phyloP scores from a whole-genome alignment of 1,140 invertebrate species.

The Anoplophora glabripennis region DNA sequence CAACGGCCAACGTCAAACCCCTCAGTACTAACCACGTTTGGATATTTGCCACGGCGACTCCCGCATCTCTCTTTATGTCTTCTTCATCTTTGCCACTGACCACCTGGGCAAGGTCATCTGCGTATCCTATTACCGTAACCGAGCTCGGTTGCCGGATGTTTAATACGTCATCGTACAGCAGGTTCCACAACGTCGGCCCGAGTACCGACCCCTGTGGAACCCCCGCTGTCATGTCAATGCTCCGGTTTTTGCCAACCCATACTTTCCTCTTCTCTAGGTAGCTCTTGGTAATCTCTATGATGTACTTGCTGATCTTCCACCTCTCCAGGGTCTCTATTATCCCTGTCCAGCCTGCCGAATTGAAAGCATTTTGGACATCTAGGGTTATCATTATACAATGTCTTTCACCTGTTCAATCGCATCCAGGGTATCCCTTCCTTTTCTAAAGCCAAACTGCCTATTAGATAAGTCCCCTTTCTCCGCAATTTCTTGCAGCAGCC shows the following conservation, averaged over 20 bases:
- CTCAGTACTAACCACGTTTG: background rate
- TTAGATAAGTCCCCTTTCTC: constrained; percentile 5
- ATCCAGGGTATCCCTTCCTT: background rate
- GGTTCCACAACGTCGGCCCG: constrained; percentile 47
- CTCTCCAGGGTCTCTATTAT: constrained; percentile 9
- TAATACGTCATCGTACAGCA: constrained; percentile 45
- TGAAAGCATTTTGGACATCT: constrained; percentile 32
- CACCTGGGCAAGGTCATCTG: constrained; percentile 13
- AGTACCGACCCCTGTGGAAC: constrained; percentile 51
- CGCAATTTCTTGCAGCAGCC: constrained; percentile 9
- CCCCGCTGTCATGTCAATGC: constrained; percentile 18
- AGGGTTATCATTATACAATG: constrained; percentile 9
- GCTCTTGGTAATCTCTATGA: background rate
- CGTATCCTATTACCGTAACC: background rate
- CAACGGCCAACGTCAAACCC: background rate
- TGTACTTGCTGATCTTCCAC: background rate
- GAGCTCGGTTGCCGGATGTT: constrained; percentile 26
- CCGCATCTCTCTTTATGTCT: background rate
- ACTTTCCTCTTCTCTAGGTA: background rate
- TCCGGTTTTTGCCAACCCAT: background rate
- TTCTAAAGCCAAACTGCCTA: constrained; percentile 16
- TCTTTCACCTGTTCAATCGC: background rate
- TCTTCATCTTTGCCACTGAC: background rate
- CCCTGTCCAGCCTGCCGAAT: constrained; percentile 16
- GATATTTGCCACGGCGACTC: background rate